These are phyloP conservation scores for Procambarus clarkii DNA, from an alignment of 1,140 invertebrate species.

Conservation along the genomic window DNA sequence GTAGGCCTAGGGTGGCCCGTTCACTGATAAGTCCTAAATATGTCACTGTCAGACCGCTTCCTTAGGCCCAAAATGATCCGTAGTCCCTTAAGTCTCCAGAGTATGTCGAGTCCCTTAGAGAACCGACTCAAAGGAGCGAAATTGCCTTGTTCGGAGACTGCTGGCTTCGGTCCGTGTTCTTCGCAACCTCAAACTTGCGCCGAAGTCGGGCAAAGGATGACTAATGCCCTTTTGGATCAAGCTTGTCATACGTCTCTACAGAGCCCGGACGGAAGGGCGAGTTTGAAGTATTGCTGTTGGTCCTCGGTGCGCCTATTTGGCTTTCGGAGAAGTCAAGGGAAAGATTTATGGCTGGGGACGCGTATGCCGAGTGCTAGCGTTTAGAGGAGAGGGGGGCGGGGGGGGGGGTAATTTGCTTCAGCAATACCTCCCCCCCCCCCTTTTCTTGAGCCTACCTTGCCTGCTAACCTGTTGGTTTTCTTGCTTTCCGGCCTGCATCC, in stretches of 20 bases:
- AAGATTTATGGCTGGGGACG: slow-evolving; percentile 60
- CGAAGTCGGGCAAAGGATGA: slow-evolving; percentile 65
- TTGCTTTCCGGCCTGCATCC: neutral
- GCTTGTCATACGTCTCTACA: slow-evolving; percentile 22
- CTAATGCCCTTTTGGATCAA: slow-evolving; percentile 26
- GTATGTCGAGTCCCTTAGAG: slow-evolving; percentile 10
- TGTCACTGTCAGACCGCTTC: slow-evolving; percentile 53
- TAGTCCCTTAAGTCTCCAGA: neutral
- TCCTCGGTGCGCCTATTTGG: slow-evolving; percentile 46
- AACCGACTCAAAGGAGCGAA: slow-evolving; percentile 31
- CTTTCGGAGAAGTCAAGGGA: slow-evolving; percentile 54
- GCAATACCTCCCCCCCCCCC: neutral
- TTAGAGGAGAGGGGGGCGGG: slow-evolving; percentile 49
- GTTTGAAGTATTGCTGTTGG: slow-evolving; percentile 22
- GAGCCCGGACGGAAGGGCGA: slow-evolving; percentile 27
- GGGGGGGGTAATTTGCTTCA: slow-evolving; percentile 55
- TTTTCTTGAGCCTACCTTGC: slow-evolving; percentile 9
- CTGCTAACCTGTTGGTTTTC: neutral
- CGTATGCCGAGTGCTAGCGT: slow-evolving; percentile 69
- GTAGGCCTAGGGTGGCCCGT: slow-evolving; percentile 57
- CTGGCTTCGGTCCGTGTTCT: slow-evolving; percentile 44
- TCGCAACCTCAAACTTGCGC: slow-evolving; percentile 65
- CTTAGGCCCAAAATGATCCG: slow-evolving; percentile 12
- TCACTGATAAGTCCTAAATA: slow-evolving; percentile 62
- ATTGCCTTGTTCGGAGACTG: slow-evolving; percentile 11